These are phyloP conservation scores for Beris morrisii DNA, from an alignment of 2,888 invertebrate genomes.

Conservation along the genomic window DNA sequence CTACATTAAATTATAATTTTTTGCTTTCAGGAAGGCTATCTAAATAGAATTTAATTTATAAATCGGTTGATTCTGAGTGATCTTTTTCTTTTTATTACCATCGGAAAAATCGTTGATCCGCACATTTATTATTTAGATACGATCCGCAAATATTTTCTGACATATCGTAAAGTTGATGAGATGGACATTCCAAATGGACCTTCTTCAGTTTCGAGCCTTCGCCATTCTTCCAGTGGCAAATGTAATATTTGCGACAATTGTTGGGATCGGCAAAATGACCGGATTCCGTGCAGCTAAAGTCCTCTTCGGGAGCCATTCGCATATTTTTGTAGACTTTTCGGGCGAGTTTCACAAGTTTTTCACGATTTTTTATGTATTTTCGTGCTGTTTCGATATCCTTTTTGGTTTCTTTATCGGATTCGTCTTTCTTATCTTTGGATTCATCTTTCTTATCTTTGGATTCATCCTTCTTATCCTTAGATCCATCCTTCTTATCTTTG, in stretches of 20 bases:
- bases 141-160: background rate
- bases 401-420: background rate
- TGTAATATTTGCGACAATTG: constrained; percentile 41
- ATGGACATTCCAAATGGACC: constrained; percentile 37
- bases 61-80: constrained; percentile 14
- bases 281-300: constrained; percentile 37
- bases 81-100: too few relatives aligned
- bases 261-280: constrained; percentile 38
- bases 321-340: constrained; percentile 1
- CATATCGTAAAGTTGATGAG: constrained; percentile 35
- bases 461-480: constrained; percentile 15
- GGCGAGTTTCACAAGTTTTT: constrained; percentile 14
- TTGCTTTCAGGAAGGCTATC: too few relatives aligned
- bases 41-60: background rate
- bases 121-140: constrained; percentile 1
- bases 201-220: constrained; percentile 22
- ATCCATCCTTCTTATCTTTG: constrained; percentile 10
- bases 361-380: constrained; percentile 16
- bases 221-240: constrained; percentile 36
- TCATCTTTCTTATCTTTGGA: constrained; percentile 10
- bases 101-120: constrained; percentile 14
- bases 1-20: constrained; percentile 18
- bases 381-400: constrained; percentile 11
- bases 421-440: constrained; percentile 19
- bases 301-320: background rate